These are phyloP conservation scores for Geotria australis DNA, from an alignment of 2,797 vertebrate genomes.

Conservation along the genomic window DNA sequence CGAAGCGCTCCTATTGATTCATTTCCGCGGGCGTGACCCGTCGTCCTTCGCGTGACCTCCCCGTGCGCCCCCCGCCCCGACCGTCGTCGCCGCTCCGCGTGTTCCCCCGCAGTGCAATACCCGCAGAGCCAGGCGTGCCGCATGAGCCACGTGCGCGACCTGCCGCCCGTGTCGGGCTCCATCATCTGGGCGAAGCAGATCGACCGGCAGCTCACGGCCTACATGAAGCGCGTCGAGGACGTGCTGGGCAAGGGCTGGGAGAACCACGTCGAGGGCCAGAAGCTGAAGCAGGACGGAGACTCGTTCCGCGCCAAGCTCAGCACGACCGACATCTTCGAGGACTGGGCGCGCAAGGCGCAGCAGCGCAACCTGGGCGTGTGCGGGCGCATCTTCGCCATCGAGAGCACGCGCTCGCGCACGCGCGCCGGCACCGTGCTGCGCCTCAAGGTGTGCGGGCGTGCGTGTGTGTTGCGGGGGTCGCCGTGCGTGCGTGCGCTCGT, in stretches of 20 bases:
- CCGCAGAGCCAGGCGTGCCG: constrained; percentile 93
- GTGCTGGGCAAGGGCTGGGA: constrained; percentile 97
- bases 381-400: constrained; percentile 88
- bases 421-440: constrained; percentile 66
- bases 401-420: constrained; percentile 59
- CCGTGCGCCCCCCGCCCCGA: too few relatives aligned
- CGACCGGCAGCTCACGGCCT: constrained; percentile 78
- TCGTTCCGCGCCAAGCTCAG: constrained; percentile 97
- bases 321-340: constrained; percentile 97
- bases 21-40: too few relatives aligned
- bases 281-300: constrained; percentile 92
- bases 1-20: too few relatives aligned
- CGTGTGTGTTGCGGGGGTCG: too few relatives aligned
- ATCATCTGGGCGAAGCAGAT: constrained; percentile 99
- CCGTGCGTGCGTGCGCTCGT: too few relatives aligned
- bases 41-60: too few relatives aligned
- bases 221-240: constrained; percentile 97
- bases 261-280: constrained; percentile 90
- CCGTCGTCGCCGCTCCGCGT: too few relatives aligned
- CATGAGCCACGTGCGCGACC: constrained; percentile 88
- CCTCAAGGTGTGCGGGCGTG: constrained; percentile 19
- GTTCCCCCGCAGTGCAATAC: constrained; percentile 31
- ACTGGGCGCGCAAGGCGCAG: constrained; percentile 94
- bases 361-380: constrained; percentile 92
- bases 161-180: constrained; percentile 79